Evolutionary conservation across 1,140 invertebrate species (phyloP).

Genomic region (Heliothis virescens): DNA sequence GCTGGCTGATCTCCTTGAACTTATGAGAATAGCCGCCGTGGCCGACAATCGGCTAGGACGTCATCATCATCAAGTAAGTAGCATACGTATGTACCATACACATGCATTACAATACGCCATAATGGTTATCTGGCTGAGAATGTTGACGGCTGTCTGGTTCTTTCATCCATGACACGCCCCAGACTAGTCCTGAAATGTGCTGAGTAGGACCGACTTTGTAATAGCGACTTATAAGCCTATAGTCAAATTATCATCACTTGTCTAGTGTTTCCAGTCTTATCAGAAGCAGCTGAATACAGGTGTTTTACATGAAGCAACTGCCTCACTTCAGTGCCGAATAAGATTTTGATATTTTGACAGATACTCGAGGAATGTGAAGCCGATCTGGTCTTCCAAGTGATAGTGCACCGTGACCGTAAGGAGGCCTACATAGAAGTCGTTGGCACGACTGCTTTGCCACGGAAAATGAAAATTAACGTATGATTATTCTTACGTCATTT

Average conservation of each 20-base stretch:
- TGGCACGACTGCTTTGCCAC: constrained; percentile 55
- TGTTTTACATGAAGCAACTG: neutral
- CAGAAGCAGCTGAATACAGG: neutral
- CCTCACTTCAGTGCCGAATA: neutral
- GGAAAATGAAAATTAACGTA: constrained; percentile 72
- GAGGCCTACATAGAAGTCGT: constrained; percentile 75
- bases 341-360: constrained; percentile 53
- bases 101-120: too few relatives aligned
- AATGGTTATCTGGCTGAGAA: too few relatives aligned
- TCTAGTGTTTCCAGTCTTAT: too few relatives aligned
- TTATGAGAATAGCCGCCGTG: too few relatives aligned
- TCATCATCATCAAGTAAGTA: too few relatives aligned
- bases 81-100: too few relatives aligned
- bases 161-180: too few relatives aligned
- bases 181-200: too few relatives aligned
- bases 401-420: constrained; percentile 64
- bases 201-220: too few relatives aligned
- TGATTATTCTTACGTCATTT: constrained; percentile 9
- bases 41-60: too few relatives aligned
- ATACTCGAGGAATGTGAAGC: constrained; percentile 74
- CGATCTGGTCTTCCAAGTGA: constrained; percentile 66
- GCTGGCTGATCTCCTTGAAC: too few relatives aligned
- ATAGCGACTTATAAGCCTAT: neutral
- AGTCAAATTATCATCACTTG: neutral
- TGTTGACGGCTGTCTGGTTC: too few relatives aligned